Evolutionary conservation across 2,113 vertebrate genomes (phyloP).

Genomic region (Pteropus alecto): DNA sequence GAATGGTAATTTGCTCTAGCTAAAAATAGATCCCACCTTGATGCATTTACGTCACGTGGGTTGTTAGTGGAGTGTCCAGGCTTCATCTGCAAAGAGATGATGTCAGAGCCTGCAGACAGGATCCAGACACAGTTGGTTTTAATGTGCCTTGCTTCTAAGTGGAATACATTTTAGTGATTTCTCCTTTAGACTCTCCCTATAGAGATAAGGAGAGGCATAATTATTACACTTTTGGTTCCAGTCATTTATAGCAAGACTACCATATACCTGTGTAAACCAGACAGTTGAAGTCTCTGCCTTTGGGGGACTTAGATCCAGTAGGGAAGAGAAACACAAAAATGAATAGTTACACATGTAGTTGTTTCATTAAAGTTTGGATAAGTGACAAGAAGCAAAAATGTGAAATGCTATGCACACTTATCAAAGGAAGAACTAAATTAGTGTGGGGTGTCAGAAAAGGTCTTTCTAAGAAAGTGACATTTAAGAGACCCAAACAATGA

Average conservation of each 20-base stretch:
- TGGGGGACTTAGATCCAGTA: not conserved
- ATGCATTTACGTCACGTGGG: not conserved
- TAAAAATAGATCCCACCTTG: conserved; percentile 58
- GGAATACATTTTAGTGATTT: not conserved
- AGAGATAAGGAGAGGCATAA: not conserved
- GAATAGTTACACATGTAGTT: not conserved
- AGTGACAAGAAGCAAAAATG: not conserved
- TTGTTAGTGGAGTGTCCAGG: not conserved
- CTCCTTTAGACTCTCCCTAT: not conserved
- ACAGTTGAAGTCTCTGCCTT: not conserved
- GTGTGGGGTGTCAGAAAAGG: not conserved
- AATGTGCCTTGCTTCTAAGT: not conserved
- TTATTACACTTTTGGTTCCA: not conserved
- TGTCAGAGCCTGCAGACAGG: not conserved
- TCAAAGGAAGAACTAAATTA: not conserved
- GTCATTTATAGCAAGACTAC: not conserved
- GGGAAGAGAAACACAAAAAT: not conserved
- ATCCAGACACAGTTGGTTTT: not conserved
- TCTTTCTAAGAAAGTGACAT: not conserved
- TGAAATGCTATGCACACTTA: not conserved
- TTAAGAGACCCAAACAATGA: not conserved
- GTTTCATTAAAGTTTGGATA: not conserved
- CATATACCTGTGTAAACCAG: not conserved
- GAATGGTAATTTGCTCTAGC: conserved; percentile 57
- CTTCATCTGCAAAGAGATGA: conserved; percentile 5